These are phyloP conservation scores for Melitaea cinxia DNA, from an alignment of 1,140 invertebrate species.

Conservation along the genomic window DNA sequence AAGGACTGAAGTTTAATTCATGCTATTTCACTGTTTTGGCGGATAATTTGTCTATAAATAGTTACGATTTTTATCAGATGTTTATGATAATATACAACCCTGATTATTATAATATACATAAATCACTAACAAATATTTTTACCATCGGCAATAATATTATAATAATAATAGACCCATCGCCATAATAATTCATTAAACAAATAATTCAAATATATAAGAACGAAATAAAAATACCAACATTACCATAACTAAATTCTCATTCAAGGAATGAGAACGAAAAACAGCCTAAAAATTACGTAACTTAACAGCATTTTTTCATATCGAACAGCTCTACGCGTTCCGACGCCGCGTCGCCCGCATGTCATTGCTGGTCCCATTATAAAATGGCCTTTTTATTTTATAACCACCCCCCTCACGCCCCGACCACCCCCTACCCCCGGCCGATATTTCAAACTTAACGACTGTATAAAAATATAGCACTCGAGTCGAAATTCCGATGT, in stretches of 20 bases:
- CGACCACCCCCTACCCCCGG: slow-evolving; percentile 39
- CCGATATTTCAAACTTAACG: slow-evolving; percentile 79
- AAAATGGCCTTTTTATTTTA: slow-evolving; percentile 80
- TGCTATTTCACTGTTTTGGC: too few relatives aligned
- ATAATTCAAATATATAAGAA: not conserved
- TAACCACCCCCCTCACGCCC: slow-evolving; percentile 44
- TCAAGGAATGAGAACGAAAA: slow-evolving; percentile 1
- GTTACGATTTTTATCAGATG: too few relatives aligned
- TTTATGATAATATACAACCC: too few relatives aligned
- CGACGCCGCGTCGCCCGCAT: slow-evolving; percentile 70
- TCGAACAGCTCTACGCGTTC: slow-evolving; percentile 36
- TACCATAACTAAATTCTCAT: not conserved
- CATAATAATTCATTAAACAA: not conserved
- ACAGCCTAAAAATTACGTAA: slow-evolving; percentile 21
- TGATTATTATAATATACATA: too few relatives aligned
- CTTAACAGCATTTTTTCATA: slow-evolving; percentile 25
- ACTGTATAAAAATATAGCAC: slow-evolving; percentile 74
- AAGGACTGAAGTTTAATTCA: too few relatives aligned
- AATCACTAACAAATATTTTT: too few relatives aligned
- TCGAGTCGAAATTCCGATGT: slow-evolving; percentile 58
- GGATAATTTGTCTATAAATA: too few relatives aligned
- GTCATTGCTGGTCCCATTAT: slow-evolving; percentile 76
- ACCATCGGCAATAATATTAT: too few relatives aligned
- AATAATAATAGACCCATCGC: too few relatives aligned
- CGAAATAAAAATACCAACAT: not conserved